phyloP scores from a whole-genome alignment of 2,113 vertebrate species.

The Ceyx margarethae region DNA sequence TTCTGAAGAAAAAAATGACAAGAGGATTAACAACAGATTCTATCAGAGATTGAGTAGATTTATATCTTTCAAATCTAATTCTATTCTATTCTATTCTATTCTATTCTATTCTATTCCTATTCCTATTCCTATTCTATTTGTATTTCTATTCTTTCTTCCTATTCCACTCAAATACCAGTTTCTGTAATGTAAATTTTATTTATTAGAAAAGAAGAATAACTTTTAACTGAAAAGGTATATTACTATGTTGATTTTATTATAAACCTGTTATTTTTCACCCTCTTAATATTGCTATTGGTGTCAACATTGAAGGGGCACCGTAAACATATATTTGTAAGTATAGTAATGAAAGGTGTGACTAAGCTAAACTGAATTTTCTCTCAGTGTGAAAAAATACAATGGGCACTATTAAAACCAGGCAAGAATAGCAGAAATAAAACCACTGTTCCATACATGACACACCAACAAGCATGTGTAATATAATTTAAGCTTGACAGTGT shows the following conservation, averaged over 20 bases:
- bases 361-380: not conserved
- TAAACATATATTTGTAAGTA: not conserved
- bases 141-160: not conserved
- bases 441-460: not conserved
- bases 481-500: accelerated
- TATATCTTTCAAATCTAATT: not conserved
- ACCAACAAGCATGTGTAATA: not conserved
- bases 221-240: not conserved
- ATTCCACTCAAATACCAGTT: not conserved
- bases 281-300: not conserved
- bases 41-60: not conserved
- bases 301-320: not conserved
- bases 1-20: not conserved
- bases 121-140: no score
- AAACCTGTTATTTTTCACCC: not conserved
- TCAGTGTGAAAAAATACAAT: not conserved
- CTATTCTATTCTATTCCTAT: no score
- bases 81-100: not conserved
- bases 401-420: not conserved
- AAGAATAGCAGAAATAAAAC: not conserved
- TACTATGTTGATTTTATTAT: not conserved
- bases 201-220: not conserved
- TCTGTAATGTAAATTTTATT: not conserved
- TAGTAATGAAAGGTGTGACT: not conserved
- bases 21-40: not conserved